Evolutionary conservation across 1,140 invertebrate genomes (phyloP), one percentile per base, ranked within the genome.

Genomic region (Bombus waltoni): DNA sequence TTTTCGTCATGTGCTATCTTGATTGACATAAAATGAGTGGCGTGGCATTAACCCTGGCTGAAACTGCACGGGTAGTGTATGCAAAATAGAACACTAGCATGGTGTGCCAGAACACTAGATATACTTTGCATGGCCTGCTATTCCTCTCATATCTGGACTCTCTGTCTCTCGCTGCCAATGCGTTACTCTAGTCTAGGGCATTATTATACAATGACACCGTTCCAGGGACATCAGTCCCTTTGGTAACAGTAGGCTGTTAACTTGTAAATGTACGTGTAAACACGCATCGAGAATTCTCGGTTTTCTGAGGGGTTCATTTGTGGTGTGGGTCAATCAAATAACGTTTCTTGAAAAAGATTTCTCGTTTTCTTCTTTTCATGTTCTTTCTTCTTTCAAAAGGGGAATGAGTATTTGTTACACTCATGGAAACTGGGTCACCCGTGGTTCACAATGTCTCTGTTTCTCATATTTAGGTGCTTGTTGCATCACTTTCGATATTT

Each of bases 71-170:
- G 65, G 78, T 78, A 81, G 53, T 68, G 72, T 83, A 79, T 79
- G 70, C 77, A 82, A 89, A 91, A 66, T 85, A 85, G 79, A 87
- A 84, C 84, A 88, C 90, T 90, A 90, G 77, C 84, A 53, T 75
- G 73, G 66, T 76, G 75, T 62, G 79, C 38, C 85, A 85, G 81
- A 87, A 85, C 78, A 82, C 68, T 66, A 75, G 71, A 89, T 90
- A 76, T 81, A 75, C n/a, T 77, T 79, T 75, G 44, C 44, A 79
- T 73, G 38, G 42, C 32, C 68, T 66, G 44, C 57, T 38, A 9
- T 47, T 44, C 57, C 68, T 65, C 66, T 79, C 72, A 47, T 53
- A 38, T 91, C n/a, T 70, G 40, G 62, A 72, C 66, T 77, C 66
- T 87, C 73, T 32, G 13, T 65, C 57, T 77, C 71, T 78, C n/a